Conservation (phyloP, 2,113 vertebrate species). For the Aspiorhynchus laticeps region DNA sequence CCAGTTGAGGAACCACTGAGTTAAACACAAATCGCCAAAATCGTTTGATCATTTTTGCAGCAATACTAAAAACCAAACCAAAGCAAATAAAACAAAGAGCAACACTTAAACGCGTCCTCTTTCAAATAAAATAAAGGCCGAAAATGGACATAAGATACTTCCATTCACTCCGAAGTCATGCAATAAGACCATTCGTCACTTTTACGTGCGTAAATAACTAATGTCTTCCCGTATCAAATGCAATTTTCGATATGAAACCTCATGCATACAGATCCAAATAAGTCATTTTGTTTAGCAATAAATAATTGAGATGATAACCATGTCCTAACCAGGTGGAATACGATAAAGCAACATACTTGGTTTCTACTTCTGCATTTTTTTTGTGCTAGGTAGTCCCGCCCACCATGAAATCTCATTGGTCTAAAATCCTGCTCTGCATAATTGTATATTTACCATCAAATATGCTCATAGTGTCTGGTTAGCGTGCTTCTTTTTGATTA, state of each 20-base stretch:
- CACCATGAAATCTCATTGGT: not conserved
- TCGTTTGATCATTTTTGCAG: conserved; percentile 34
- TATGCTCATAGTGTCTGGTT: not conserved
- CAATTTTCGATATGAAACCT: conserved; percentile 26
- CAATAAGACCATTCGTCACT: conserved; percentile 32
- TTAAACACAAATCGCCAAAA: not conserved
- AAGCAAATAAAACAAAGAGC: conserved; percentile 44
- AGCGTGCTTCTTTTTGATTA: not conserved
- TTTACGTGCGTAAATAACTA: not conserved
- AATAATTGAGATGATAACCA: conserved; percentile 32
- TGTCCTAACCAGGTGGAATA: not conserved
- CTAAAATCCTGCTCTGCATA: not conserved
- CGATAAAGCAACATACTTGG: not conserved
- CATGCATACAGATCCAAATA: conserved; percentile 56
- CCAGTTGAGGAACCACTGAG: not conserved
- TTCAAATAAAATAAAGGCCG: not conserved
- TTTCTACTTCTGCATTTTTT: not conserved
- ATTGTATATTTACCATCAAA: not conserved
- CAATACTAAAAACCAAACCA: conserved; percentile 59
- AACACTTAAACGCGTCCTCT: conserved; percentile 7
- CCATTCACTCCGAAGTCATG: conserved; percentile 15
- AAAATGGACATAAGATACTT: not conserved
- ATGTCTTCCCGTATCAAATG: conserved; percentile 51
- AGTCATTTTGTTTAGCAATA: conserved; percentile 74
- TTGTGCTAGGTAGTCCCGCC: not conserved